Evolutionary conservation across 2,113 vertebrate species (phyloP).

Genomic region (Prolemur simus): DNA sequence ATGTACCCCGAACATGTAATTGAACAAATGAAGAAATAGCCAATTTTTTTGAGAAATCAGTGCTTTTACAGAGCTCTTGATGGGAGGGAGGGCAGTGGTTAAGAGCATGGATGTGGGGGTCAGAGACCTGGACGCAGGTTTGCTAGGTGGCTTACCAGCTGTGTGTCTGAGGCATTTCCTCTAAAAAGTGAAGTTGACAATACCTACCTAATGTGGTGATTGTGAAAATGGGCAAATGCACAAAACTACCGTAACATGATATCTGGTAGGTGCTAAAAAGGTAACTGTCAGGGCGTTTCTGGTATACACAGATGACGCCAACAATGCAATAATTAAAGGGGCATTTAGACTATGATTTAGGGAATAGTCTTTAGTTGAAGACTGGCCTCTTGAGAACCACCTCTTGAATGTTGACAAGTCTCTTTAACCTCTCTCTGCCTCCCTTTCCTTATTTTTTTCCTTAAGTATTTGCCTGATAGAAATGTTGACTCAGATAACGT

Average conservation of each 20-base stretch:
- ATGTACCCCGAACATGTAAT: background rate
- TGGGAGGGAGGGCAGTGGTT: background rate
- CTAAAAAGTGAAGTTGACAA: background rate
- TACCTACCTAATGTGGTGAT: background rate
- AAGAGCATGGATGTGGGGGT: background rate
- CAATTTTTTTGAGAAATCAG: background rate
- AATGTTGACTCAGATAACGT: background rate
- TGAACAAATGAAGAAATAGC: background rate
- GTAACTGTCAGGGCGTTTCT: background rate
- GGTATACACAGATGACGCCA: background rate
- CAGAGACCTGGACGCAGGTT: background rate
- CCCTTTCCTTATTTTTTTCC: background rate
- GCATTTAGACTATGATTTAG: background rate
- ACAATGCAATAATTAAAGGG: accelerated
- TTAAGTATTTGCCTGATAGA: background rate
- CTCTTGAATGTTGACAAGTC: background rate
- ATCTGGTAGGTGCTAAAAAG: background rate
- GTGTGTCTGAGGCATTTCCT: background rate
- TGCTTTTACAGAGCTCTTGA: background rate
- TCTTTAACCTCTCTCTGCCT: background rate
- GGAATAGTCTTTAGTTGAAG: background rate
- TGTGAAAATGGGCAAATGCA: background rate
- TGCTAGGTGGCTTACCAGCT: background rate
- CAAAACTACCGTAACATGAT: background rate
- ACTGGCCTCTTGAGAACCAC: background rate